Conservation (phyloP, 92 coral and sea anemone genomes). For the Virgularia gustaviana region DNA sequence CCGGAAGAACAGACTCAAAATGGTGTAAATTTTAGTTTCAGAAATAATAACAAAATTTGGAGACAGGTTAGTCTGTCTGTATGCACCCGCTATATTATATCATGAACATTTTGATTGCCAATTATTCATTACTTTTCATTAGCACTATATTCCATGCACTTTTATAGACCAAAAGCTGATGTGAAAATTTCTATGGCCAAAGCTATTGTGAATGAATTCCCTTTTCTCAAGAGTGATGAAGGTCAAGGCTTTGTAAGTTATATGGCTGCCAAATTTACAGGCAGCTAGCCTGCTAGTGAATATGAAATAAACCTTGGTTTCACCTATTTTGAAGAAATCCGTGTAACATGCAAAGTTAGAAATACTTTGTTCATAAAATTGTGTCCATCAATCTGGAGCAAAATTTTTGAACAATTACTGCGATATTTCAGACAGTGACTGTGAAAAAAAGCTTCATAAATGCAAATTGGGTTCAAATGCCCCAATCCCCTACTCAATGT, state of each 20-base stretch:
- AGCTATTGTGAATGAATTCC: constrained; percentile 4
- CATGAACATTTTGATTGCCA: background rate
- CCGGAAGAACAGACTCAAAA: constrained; percentile 9
- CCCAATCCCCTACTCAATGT: too few species aligned
- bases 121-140: background rate
- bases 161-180: constrained; percentile 8
- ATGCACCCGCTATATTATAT: background rate
- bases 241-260: constrained; percentile 12
- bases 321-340: too few species aligned
- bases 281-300: background rate
- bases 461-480: too few species aligned
- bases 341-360: too few species aligned
- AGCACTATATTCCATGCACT: background rate
- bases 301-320: too few species aligned
- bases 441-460: too few species aligned
- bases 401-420: too few species aligned
- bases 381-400: too few species aligned
- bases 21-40: background rate
- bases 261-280: background rate
- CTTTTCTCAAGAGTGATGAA: constrained; percentile 6
- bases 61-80: constrained; percentile 1
- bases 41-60: constrained; percentile 2
- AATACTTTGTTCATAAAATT: too few species aligned
- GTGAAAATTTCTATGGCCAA: constrained; percentile 8
- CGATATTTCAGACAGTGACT: too few species aligned